phyloP scores from a whole-genome alignment of 2,888 invertebrate genomes.

The Sabellastarte sp. region DNA sequence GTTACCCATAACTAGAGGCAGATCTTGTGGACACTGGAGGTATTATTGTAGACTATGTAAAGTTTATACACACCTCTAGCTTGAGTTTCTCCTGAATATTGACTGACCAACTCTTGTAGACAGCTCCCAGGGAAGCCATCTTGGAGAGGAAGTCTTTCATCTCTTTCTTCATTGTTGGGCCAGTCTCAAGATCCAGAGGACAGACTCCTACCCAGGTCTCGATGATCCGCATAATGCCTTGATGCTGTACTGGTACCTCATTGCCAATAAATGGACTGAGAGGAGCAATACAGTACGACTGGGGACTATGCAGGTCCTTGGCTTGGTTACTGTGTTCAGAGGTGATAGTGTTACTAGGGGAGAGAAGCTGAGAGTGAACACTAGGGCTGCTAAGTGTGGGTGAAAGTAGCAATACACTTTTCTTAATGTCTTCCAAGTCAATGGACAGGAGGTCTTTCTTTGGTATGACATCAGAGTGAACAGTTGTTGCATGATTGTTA shows the following conservation, averaged over 20 bases:
- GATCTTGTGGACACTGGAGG: no score
- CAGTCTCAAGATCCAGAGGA: slow-evolving; percentile 50
- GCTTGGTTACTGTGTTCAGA: neutral
- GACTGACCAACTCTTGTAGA: slow-evolving; percentile 63
- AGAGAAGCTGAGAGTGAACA: neutral
- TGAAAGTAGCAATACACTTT: neutral
- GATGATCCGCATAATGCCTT: slow-evolving; percentile 49
- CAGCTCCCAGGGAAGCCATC: slow-evolving; percentile 63
- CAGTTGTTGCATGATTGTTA: neutral
- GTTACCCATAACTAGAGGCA: no score
- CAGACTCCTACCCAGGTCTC: slow-evolving; percentile 55
- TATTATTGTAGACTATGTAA: no score
- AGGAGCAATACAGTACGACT: neutral
- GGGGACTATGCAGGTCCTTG: no score
- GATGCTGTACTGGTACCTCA: slow-evolving; percentile 50
- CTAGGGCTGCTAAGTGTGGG: neutral
- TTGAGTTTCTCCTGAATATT: slow-evolving; percentile 45
- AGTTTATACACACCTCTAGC: slow-evolving; percentile 45
- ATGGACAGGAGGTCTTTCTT: no score
- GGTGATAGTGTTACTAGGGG: neutral
- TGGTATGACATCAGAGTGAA: no score
- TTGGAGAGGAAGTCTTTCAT: slow-evolving; percentile 64
- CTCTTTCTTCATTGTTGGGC: slow-evolving; percentile 53
- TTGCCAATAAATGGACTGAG: slow-evolving; percentile 29
- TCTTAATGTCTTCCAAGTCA: neutral